Percentiles rank a stretch among this genome's conserved stretches.
Conservation (phyloP, 1,140 invertebrate species). For the Panulirus ornatus region DNA sequence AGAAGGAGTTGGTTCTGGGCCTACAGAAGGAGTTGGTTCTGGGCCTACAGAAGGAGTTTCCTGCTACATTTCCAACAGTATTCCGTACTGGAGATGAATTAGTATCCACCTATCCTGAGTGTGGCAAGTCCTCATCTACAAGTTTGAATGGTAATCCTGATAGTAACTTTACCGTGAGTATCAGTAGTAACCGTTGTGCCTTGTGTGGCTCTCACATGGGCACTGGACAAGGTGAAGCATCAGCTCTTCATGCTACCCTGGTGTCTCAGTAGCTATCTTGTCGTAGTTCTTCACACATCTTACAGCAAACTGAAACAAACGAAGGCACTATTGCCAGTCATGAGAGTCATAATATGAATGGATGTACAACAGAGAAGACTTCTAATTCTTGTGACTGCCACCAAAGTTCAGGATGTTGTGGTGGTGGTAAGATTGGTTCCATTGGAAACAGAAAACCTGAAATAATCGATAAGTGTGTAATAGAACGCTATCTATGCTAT, state of each 20-base stretch:
- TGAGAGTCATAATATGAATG: not conserved
- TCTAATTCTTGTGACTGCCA: not conserved
- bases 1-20: too few species aligned
- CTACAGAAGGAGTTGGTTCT: too few species aligned
- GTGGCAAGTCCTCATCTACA: not conserved
- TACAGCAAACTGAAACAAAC: not conserved
- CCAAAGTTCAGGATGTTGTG: not conserved
- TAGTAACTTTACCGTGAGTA: not conserved
- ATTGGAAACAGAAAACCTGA: not conserved
- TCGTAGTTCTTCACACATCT: not conserved
- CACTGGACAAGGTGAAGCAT: slow-evolving; percentile 60
- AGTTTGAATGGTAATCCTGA: not conserved
- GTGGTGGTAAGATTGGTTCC: not conserved
- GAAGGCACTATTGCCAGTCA: not conserved
- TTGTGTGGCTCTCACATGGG: slow-evolving; percentile 59
- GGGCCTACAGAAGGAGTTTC: slow-evolving; percentile 85
- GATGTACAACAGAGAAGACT: not conserved
- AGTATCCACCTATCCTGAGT: not conserved
- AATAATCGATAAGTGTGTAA: not conserved
- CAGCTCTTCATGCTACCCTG: slow-evolving; percentile 57
- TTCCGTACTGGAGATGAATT: slow-evolving; percentile 87
- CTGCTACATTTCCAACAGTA: slow-evolving; percentile 88
- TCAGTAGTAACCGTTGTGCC: slow-evolving; percentile 18
- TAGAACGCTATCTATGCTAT: slow-evolving; percentile 56
- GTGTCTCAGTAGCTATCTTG: slow-evolving; percentile 57